These are phyloP conservation scores for Eupsilia transversa DNA, from an alignment of 2,888 invertebrate species.

Conservation along the genomic window DNA sequence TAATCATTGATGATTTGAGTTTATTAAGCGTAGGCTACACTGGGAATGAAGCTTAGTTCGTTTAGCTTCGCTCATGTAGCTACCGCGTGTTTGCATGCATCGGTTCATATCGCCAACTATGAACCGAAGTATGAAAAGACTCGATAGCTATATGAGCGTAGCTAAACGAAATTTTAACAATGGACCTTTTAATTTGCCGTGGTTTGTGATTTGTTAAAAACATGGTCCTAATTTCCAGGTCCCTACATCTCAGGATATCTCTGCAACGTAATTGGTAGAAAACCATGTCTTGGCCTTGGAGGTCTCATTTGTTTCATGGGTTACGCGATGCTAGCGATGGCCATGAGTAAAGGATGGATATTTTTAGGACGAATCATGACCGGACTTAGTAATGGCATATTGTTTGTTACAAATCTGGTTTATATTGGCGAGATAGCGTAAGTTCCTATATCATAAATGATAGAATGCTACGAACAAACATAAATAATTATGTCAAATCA, in stretches of 20 bases:
- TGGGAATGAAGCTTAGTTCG: too few relatives aligned
- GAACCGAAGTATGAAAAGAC: too few relatives aligned
- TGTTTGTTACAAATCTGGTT: constrained; percentile 39
- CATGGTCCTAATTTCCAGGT: constrained; percentile 65
- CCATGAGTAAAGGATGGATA: constrained; percentile 64
- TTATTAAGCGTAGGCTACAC: too few relatives aligned
- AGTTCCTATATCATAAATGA: constrained; percentile 9
- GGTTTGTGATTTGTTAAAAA: background rate
- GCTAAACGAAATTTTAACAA: too few relatives aligned
- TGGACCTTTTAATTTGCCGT: background rate
- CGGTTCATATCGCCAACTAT: too few relatives aligned
- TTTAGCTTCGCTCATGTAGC: too few relatives aligned
- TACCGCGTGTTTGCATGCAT: too few relatives aligned
- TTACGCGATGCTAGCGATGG: constrained; percentile 64
- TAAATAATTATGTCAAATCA: too few relatives aligned
- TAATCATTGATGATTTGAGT: too few relatives aligned
- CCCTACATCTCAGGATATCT: constrained; percentile 70
- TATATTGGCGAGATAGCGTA: constrained; percentile 51
- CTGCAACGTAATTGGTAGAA: constrained; percentile 72
- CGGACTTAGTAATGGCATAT: constrained; percentile 32
- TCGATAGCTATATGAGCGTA: too few relatives aligned
- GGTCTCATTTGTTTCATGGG: constrained; percentile 58
- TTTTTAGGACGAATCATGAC: constrained; percentile 60
- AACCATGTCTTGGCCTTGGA: constrained; percentile 68
- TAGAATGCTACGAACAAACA: too few relatives aligned